Percentiles rank a stretch among this genome's conserved stretches.
Conservation (phyloP, 2,797 vertebrate genomes). For the Gymnothorax reevesii region DNA sequence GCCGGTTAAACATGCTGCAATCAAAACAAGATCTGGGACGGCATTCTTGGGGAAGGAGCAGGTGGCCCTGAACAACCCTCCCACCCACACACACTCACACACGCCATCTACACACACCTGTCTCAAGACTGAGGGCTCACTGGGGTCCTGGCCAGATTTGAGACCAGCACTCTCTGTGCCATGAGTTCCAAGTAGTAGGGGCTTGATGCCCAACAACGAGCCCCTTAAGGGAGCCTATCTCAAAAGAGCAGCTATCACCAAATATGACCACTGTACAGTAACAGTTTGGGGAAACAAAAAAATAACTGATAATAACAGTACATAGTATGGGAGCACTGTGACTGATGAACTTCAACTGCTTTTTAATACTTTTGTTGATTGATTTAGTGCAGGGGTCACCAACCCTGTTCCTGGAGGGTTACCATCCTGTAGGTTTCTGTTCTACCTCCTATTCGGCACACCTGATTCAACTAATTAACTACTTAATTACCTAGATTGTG, state of each 20-base stretch:
- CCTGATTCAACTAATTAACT: no score
- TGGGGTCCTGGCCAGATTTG: neutral
- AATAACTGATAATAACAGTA: neutral
- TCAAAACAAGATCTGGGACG: neutral
- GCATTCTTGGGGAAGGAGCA: slow-evolving; percentile 21
- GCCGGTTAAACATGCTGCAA: neutral
- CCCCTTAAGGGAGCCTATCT: neutral
- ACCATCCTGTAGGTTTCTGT: no score
- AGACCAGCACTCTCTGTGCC: neutral
- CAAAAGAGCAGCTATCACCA: neutral
- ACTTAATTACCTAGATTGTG: no score
- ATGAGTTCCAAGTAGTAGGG: slow-evolving; percentile 14
- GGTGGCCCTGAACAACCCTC: slow-evolving; percentile 17
- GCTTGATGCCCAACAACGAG: slow-evolving; percentile 1
- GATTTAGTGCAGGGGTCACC: neutral
- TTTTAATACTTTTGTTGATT: neutral
- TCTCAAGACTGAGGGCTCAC: neutral
- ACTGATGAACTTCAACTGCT: neutral
- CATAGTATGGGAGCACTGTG: neutral
- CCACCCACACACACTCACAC: neutral
- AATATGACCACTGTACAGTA: slow-evolving; percentile 20
- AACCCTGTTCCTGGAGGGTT: no score
- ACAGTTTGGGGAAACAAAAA: slow-evolving; percentile 1
- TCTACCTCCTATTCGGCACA: no score
- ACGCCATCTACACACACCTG: neutral